phyloP scores from a whole-genome alignment of 2,797 vertebrate genomes.

The Ciconia nigra region DNA sequence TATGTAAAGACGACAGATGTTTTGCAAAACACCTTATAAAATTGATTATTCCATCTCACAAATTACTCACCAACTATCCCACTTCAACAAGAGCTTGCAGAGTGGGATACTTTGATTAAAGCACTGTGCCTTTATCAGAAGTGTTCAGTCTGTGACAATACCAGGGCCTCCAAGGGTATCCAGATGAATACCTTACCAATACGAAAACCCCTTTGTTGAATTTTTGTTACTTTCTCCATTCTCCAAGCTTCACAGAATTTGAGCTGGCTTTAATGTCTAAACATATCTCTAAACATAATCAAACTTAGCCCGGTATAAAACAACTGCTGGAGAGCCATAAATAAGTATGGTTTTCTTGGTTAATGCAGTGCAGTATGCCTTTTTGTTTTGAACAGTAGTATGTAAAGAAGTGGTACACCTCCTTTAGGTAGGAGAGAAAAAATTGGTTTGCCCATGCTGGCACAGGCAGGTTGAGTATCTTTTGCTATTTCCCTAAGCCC shows the following conservation, averaged over 20 bases:
- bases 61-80: not conserved
- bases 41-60: not conserved
- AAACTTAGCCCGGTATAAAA: not conserved
- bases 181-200: not conserved
- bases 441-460: not conserved
- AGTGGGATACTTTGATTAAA: not conserved
- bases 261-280: not conserved
- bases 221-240: not conserved
- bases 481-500: not conserved
- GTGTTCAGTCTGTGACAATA: not conserved
- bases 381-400: not conserved
- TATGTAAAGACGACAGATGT: not conserved
- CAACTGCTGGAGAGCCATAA: not conserved
- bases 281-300: not conserved
- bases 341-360: not conserved
- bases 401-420: not conserved
- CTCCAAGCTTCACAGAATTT: not conserved
- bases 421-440: not conserved
- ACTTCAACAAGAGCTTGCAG: not conserved
- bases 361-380: not conserved
- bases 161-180: not conserved
- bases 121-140: not conserved
- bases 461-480: not conserved
- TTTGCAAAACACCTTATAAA: not conserved
- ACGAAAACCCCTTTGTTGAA: not conserved